Conservation (phyloP, 2,888 invertebrate species). For the Frankliniella intonsa region DNA sequence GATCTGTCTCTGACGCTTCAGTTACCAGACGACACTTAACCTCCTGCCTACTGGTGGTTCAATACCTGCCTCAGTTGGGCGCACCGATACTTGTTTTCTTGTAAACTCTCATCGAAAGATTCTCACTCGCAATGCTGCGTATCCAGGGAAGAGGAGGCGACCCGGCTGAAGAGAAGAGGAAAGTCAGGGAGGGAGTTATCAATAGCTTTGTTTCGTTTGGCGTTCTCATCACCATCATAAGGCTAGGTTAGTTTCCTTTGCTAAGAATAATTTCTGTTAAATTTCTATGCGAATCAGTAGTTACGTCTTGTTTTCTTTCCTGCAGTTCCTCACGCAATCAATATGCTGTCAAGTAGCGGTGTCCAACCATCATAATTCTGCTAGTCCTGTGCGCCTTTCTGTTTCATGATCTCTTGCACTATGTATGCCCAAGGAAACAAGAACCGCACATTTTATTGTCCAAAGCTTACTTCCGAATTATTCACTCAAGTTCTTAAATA, state of each 20-base stretch:
- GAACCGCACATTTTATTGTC: too few relatives aligned
- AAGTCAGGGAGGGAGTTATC: neutral
- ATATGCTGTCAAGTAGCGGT: neutral
- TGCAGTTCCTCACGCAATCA: neutral
- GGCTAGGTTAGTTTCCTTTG: neutral
- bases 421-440: too few relatives aligned
- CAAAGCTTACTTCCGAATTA: too few relatives aligned
- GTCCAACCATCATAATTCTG: neutral
- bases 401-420: too few relatives aligned
- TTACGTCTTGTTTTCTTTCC: neutral
- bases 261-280: neutral
- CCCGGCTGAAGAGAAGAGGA: neutral
- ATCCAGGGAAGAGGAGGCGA: slow-evolving; percentile 5
- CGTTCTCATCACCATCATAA: neutral
- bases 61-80: too few relatives aligned
- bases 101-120: too few relatives aligned
- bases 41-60: too few relatives aligned
- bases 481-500: too few relatives aligned
- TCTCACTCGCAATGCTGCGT: neutral
- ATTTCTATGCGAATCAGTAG: neutral
- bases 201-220: slow-evolving; percentile 7
- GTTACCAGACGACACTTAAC: too few relatives aligned
- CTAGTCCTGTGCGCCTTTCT: neutral
- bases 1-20: too few relatives aligned
- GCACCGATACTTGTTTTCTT: too few relatives aligned